A percentile compares a stretch with the other conserved stretches of the same genome.
These are phyloP conservation scores for Eclectus roratus DNA, from an alignment of 2,113 vertebrate species.

Conservation along the genomic window DNA sequence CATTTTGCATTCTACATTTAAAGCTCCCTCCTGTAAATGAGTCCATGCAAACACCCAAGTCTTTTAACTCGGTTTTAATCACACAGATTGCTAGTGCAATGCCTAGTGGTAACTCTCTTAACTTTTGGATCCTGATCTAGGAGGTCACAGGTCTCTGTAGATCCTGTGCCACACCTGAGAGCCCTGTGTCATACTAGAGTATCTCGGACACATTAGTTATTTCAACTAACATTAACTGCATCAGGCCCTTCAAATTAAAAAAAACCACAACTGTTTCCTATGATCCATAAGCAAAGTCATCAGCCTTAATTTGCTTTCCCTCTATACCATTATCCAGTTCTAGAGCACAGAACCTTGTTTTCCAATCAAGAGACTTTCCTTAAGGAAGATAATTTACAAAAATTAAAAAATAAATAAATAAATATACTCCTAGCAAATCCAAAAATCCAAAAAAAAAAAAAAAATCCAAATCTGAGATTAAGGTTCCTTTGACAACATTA, in stretches of 20 bases:
- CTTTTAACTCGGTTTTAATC: background rate
- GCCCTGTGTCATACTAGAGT: background rate
- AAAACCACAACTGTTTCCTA: background rate
- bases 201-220: background rate
- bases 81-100: background rate
- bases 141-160: background rate
- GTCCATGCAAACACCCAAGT: background rate
- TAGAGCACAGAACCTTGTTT: background rate
- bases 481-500: background rate
- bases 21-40: background rate
- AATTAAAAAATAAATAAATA: background rate
- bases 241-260: background rate
- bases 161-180: background rate
- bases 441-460: no score
- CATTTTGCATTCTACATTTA: background rate
- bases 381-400: background rate
- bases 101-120: background rate
- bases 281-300: background rate
- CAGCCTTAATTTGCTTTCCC: background rate
- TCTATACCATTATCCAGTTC: background rate
- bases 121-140: background rate
- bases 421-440: background rate
- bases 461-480: background rate
- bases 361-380: background rate
- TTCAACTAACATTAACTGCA: background rate